A percentile compares a stretch with the other conserved stretches of the same genome.
phyloP scores from a whole-genome alignment of 2,888 invertebrate genomes.

The Athripsodes cinereus region DNA sequence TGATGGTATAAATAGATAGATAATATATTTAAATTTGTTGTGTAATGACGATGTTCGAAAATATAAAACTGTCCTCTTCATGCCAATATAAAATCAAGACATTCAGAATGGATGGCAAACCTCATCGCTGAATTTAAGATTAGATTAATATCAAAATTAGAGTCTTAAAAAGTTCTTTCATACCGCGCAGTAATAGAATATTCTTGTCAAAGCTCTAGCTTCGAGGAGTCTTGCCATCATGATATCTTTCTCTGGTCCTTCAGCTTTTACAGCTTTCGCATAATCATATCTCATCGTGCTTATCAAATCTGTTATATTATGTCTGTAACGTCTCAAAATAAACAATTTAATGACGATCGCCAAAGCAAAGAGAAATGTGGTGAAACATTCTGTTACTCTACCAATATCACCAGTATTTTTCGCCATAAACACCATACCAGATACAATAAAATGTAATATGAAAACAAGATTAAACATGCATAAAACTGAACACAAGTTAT shows the following conservation, averaged over 20 bases:
- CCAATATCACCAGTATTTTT: slow-evolving; percentile 10
- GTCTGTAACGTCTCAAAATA: not conserved
- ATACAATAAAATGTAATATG: slow-evolving; percentile 3
- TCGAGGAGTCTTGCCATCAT: slow-evolving; percentile 14
- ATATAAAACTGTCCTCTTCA: too few species aligned
- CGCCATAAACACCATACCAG: slow-evolving; percentile 12
- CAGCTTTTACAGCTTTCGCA: slow-evolving; percentile 6
- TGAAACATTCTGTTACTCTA: slow-evolving; percentile 16
- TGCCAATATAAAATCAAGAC: too few species aligned
- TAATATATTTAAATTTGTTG: too few species aligned
- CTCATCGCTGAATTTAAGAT: too few species aligned
- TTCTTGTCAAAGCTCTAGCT: slow-evolving; percentile 16
- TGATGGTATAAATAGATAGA: too few species aligned
- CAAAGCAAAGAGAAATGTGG: slow-evolving; percentile 8
- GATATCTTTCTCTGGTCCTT: slow-evolving; percentile 10
- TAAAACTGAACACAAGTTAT: not conserved
- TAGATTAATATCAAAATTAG: too few species aligned
- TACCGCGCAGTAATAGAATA: slow-evolving; percentile 11
- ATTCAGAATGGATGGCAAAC: too few species aligned
- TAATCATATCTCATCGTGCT: slow-evolving; percentile 8
- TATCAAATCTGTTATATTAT: not conserved
- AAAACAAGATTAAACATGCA: not conserved
- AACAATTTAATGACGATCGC: slow-evolving; percentile 4
- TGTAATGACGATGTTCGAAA: too few species aligned
- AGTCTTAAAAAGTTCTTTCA: too few species aligned